Evolutionary conservation across 2,113 vertebrate genomes (phyloP), one percentile per base, ranked within the genome.

Genomic region (Chionomys nivalis): DNA sequence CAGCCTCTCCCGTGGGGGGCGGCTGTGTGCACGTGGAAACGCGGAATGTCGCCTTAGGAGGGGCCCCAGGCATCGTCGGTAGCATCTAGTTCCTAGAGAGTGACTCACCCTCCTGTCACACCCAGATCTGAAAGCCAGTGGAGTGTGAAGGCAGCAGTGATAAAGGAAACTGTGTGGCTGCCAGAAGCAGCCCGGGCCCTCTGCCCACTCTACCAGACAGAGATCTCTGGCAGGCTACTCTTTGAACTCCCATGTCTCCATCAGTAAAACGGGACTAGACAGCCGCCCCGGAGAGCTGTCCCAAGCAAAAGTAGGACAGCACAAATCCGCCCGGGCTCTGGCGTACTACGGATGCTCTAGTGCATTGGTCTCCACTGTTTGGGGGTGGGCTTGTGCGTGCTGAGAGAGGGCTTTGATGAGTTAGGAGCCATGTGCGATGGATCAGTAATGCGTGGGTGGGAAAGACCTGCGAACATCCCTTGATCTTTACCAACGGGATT

Each of bases 251-350:
- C 3, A 19, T 58, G 39, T 70, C 21, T 63, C 55, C 0, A 0
- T 42, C 39, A 66, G 42, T 75, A 44, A 79, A 86, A 44, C 26
- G 31, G 44, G 65, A 75, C 7, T n/a, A 31, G 36, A 33, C 36
- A 12, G 1, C 49, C 7, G 0, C 78, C 58, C 65, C 28, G 68
- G 87, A 72, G n/a, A 26, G 63, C 28, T 49, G 66, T 63, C 44
- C 1, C 42, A 72, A 81, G 33, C 82, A 49, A 44, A 85, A 23
- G 28, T 24, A 26, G 86, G 81, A n/a, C 31, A 31, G 3, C 0
- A 8, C n/a, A 5, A 28, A 2, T 36, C 23, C 47, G 17, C 1
- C 23, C 6, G 0, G 10, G 26, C 49, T 83, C 31, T 1, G 0
- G 52, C 44, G 1, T 1, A 4, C 52, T 24, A 47, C 58, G 21